phyloP scores from a whole-genome alignment of 2,113 vertebrate species.

The Oryzias javanicus region DNA sequence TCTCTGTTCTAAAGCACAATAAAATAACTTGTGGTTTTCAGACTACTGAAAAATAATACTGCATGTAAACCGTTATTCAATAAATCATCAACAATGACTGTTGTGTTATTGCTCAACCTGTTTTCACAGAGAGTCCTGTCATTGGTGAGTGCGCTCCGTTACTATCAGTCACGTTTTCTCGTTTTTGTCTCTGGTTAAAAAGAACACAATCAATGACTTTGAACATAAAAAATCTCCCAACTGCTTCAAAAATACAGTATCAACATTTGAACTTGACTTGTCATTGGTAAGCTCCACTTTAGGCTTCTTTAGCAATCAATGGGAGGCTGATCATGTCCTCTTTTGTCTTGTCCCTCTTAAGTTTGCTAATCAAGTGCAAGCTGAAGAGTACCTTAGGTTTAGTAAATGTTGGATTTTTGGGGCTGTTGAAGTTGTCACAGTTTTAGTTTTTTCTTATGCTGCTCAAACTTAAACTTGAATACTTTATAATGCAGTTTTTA shows the following conservation, averaged over 20 bases:
- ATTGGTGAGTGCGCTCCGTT: constrained; percentile 6
- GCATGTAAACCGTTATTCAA: constrained; percentile 8
- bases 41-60: constrained; percentile 6
- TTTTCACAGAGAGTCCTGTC: neutral
- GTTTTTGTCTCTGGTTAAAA: neutral
- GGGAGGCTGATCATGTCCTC: constrained; percentile 1
- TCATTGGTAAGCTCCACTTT: constrained; percentile 20
- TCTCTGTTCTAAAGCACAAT: constrained; percentile 26
- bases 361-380: neutral
- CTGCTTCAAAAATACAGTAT: constrained; percentile 25
- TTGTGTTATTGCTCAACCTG: constrained; percentile 5
- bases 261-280: constrained; percentile 13
- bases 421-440: neutral
- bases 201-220: constrained; percentile 7
- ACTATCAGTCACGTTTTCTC: neutral
- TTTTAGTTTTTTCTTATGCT: neutral
- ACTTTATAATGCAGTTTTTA: too few species aligned
- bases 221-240: neutral
- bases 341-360: constrained; percentile 11
- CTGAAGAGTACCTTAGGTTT: neutral
- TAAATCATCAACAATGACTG: constrained; percentile 1
- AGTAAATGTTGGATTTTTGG: neutral
- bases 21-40: constrained; percentile 25
- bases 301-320: constrained; percentile 2
- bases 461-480: neutral